phyloP scores from a whole-genome alignment of 2,797 vertebrate species.

The Mallotus villosus region DNA sequence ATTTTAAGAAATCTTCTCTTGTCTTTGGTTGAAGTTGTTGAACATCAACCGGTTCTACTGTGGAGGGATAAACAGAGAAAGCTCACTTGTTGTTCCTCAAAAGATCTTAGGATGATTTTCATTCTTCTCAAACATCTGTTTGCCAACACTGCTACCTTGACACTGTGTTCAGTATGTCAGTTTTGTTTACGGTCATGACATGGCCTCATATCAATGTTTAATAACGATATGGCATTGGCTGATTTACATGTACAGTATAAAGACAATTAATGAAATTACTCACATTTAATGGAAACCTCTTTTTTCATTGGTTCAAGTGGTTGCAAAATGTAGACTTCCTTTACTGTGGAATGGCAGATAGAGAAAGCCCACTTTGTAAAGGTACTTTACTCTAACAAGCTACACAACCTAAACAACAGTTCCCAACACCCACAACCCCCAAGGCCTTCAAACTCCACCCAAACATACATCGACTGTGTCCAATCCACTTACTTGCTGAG shows the following conservation, averaged over 20 bases:
- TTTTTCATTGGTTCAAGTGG: constrained; percentile 54
- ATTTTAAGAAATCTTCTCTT: constrained; percentile 76
- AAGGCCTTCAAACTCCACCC: background rate
- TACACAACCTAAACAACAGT: background rate
- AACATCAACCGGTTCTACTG: constrained; percentile 76
- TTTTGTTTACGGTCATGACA: too few species aligned
- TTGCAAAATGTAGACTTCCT: constrained; percentile 74
- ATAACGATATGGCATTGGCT: background rate
- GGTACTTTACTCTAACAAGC: background rate
- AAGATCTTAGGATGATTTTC: too few species aligned
- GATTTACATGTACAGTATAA: background rate
- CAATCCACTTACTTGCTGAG: constrained; percentile 61
- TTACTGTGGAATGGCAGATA: constrained; percentile 59
- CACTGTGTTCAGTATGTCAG: too few species aligned
- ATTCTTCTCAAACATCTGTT: too few species aligned
- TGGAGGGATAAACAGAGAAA: constrained; percentile 21
- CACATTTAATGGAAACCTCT: constrained; percentile 62
- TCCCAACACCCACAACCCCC: background rate
- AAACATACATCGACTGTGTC: background rate
- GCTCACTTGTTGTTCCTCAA: background rate
- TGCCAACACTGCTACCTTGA: too few species aligned
- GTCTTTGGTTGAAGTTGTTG: constrained; percentile 42
- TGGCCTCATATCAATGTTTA: too few species aligned
- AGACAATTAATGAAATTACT: constrained; percentile 20
- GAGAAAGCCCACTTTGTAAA: background rate